These are phyloP conservation scores for Harpagoxenus sublaevis DNA, from an alignment of 2,888 invertebrate genomes.

Conservation along the genomic window DNA sequence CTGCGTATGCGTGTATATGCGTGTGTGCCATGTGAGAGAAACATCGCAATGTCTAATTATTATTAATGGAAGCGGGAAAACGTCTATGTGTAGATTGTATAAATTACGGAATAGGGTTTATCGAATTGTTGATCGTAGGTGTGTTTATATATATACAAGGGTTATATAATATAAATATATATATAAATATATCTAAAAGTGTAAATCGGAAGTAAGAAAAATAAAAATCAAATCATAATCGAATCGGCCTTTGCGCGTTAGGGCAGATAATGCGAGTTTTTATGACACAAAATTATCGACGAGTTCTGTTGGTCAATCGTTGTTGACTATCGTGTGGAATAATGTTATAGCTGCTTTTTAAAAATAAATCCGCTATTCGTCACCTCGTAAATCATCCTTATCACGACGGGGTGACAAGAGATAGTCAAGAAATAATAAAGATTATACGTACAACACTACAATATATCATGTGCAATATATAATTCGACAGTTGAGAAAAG, in stretches of 20 bases:
- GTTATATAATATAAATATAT: constrained; percentile 59
- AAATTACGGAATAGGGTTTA: constrained; percentile 75
- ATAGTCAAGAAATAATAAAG: constrained; percentile 17
- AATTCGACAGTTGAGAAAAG: constrained; percentile 12
- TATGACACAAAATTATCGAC: background rate
- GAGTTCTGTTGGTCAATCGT: constrained; percentile 31
- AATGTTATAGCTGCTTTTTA: constrained; percentile 42
- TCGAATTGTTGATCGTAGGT: constrained; percentile 78
- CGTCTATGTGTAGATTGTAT: constrained; percentile 78
- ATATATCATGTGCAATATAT: constrained; percentile 7
- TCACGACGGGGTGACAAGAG: background rate
- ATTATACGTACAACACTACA: background rate
- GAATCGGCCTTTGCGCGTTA: constrained; percentile 57
- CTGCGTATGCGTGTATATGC: background rate
- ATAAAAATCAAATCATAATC: constrained; percentile 59
- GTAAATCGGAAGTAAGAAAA: constrained; percentile 35
- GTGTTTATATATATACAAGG: constrained; percentile 67
- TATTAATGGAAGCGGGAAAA: constrained; percentile 59
- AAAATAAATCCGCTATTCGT: background rate
- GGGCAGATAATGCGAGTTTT: constrained; percentile 19
- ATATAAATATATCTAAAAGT: constrained; percentile 47
- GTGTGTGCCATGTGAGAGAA: constrained; percentile 24
- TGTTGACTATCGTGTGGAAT: constrained; percentile 44
- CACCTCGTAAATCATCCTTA: constrained; percentile 14
- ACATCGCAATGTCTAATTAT: constrained; percentile 62